A percentile compares a stretch with the other conserved stretches of the same genome.
These are phyloP conservation scores for Hylaea fasciaria DNA, from an alignment of 2,888 invertebrate genomes.

Conservation along the genomic window DNA sequence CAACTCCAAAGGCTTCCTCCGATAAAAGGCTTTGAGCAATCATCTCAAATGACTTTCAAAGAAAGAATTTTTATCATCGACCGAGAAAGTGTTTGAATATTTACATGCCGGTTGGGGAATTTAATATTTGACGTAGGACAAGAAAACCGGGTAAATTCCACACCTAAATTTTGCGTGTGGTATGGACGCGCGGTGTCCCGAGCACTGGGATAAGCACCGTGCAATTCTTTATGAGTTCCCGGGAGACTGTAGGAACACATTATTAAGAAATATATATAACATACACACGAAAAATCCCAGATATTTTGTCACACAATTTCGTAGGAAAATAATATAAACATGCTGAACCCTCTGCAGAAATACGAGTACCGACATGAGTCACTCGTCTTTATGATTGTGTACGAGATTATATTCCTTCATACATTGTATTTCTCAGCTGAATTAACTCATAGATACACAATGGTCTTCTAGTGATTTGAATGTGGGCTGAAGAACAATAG, in stretches of 20 bases:
- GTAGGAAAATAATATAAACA: constrained; percentile 19
- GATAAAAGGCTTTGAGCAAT: constrained; percentile 67
- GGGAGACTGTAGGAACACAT: constrained; percentile 39
- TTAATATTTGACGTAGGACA: constrained; percentile 72
- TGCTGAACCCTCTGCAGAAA: constrained; percentile 7
- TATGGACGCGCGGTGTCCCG: constrained; percentile 60
- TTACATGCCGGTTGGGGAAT: constrained; percentile 68
- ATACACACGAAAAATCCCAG: constrained; percentile 33
- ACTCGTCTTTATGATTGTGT: constrained; percentile 17
- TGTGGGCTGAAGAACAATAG: constrained; percentile 4
- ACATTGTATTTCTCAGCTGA: constrained; percentile 7
- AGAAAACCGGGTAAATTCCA: constrained; percentile 59
- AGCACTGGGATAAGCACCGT: constrained; percentile 51
- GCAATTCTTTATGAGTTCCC: constrained; percentile 62
- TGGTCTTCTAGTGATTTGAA: constrained; percentile 6
- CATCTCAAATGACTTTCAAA: constrained; percentile 64
- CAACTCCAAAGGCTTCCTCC: constrained; percentile 48
- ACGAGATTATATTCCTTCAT: constrained; percentile 6
- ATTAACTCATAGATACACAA: constrained; percentile 9
- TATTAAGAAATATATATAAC: constrained; percentile 39
- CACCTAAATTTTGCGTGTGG: constrained; percentile 66
- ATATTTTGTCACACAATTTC: constrained; percentile 35
- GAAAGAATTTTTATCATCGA: constrained; percentile 58
- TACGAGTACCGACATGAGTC: constrained; percentile 13
- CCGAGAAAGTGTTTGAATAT: constrained; percentile 66